These are phyloP conservation scores for Upupa epops DNA, from an alignment of 2,113 vertebrate species.

Conservation along the genomic window DNA sequence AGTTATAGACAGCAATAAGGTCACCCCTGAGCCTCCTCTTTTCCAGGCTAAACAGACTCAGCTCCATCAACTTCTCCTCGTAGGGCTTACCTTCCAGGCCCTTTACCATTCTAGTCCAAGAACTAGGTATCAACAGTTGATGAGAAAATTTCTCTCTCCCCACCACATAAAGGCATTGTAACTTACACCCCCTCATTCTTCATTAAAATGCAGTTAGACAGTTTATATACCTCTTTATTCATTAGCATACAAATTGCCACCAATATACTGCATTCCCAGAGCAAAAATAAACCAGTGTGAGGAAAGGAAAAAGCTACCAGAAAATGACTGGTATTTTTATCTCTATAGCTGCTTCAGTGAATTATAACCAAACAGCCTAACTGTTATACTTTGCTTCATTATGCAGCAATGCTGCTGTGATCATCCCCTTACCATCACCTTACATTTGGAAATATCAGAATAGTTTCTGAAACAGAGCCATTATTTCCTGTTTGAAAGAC, in stretches of 20 bases:
- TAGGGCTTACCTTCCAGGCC: no score
- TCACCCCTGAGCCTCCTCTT: no score
- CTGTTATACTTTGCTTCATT: not conserved
- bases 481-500: not conserved
- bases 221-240: constrained; percentile 28
- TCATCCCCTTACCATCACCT: not conserved
- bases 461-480: not conserved
- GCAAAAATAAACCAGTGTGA: constrained; percentile 1
- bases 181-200: not conserved
- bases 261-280: constrained; percentile 18
- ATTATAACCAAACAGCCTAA: not conserved
- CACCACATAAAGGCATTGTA: not conserved
- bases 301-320: not conserved
- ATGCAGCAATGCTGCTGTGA: not conserved
- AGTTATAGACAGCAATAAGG: no score
- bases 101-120: no score
- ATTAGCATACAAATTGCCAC: constrained; percentile 50
- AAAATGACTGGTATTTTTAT: not conserved
- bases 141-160: not conserved
- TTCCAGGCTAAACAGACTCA: no score
- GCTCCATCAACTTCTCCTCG: no score
- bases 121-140: not conserved
- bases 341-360: not conserved
- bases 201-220: constrained; percentile 9
- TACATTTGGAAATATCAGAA: not conserved